phyloP scores from a whole-genome alignment of 2,888 invertebrate species.

The Entomobrya multifasciata region DNA sequence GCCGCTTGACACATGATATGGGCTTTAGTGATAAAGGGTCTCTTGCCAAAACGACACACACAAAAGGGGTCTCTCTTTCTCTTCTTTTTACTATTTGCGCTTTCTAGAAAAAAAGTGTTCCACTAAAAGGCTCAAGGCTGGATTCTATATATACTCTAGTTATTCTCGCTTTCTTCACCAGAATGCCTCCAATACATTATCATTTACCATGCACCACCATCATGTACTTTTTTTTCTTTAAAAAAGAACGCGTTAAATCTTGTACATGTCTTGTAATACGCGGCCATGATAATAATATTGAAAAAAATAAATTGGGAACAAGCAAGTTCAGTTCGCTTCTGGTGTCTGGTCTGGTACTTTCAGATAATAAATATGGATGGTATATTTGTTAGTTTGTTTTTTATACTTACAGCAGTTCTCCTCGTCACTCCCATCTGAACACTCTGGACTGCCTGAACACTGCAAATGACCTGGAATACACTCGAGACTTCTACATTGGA shows the following conservation, averaged over 20 bases:
- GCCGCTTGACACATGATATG: constrained; percentile 63
- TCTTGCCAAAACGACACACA: constrained; percentile 58
- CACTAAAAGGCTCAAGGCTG: neutral
- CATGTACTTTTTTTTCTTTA: neutral
- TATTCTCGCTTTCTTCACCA: neutral
- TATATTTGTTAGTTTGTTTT: neutral
- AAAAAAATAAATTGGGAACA: constrained; percentile 14
- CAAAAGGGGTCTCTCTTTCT: constrained; percentile 47
- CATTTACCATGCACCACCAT: neutral
- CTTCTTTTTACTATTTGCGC: constrained; percentile 13
- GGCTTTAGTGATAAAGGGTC: constrained; percentile 62
- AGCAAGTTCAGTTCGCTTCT: neutral
- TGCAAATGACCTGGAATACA: constrained; percentile 89
- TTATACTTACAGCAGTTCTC: constrained; percentile 87
- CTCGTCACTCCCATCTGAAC: constrained; percentile 93
- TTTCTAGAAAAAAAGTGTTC: neutral
- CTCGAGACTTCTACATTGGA: constrained; percentile 89
- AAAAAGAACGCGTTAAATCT: constrained; percentile 24
- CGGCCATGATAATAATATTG: constrained; percentile 20
- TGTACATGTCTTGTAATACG: constrained; percentile 42
- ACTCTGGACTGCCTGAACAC: constrained; percentile 91
- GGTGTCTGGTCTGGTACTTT: neutral
- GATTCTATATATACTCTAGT: neutral
- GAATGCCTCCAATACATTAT: constrained; percentile 14
- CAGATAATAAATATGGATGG: constrained; percentile 24